Percentiles rank a stretch among this genome's conserved stretches.
Evolutionary conservation across 2,888 invertebrate species (phyloP).

Genomic region (Copidosoma aretas): DNA sequence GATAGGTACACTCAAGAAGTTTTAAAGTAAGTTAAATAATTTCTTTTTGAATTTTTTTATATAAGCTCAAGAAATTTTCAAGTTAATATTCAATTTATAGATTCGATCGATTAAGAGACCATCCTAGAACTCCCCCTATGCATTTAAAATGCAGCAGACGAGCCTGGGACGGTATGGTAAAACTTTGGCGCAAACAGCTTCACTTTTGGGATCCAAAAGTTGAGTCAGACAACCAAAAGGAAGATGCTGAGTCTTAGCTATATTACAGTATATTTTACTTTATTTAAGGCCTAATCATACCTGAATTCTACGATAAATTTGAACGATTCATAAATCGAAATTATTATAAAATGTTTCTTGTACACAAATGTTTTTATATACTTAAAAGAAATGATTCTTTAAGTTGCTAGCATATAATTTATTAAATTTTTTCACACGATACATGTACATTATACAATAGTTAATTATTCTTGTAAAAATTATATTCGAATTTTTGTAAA

Average conservation of each 20-base stretch:
- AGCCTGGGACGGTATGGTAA: constrained; percentile 90
- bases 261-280: constrained; percentile 18
- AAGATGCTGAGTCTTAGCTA: constrained; percentile 21
- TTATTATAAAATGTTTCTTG: constrained; percentile 7
- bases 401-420: constrained; percentile 4
- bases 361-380: constrained; percentile 33
- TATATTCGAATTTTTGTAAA: constrained; percentile 43
- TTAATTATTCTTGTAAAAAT: constrained; percentile 13
- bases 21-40: constrained; percentile 69
- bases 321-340: constrained; percentile 2
- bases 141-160: constrained; percentile 85
- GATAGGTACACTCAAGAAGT: constrained; percentile 75
- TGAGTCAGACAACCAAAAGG: constrained; percentile 10
- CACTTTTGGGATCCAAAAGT: constrained; percentile 77
- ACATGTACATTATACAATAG: constrained; percentile 22
- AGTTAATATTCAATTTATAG: constrained; percentile 55
- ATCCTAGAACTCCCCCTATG: constrained; percentile 92
- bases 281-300: constrained; percentile 26
- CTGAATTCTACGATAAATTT: constrained; percentile 23
- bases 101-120: constrained; percentile 69
- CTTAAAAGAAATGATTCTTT: constrained; percentile 26
- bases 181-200: constrained; percentile 84
- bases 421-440: constrained; percentile 4
- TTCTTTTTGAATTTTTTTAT: constrained; percentile 14
- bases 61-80: not conserved